These are phyloP conservation scores for Oenanthe oenanthe DNA, from an alignment of 2,113 vertebrate genomes.

Conservation along the genomic window DNA sequence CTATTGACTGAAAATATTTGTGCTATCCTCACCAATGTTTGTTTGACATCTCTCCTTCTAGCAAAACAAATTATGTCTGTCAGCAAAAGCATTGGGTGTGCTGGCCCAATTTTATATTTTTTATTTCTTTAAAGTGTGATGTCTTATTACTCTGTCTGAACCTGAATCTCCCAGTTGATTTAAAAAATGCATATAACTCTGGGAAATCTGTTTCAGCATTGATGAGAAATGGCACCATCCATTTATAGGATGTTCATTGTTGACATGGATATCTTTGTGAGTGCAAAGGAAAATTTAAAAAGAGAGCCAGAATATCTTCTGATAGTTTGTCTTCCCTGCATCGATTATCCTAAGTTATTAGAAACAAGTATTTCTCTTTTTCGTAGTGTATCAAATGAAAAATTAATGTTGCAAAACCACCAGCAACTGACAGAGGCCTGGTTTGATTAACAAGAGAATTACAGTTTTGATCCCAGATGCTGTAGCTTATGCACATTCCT, in stretches of 20 bases:
- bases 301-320: background rate
- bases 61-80: background rate
- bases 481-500: conserved; percentile 10
- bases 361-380: background rate
- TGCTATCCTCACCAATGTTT: background rate
- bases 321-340: background rate
- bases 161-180: background rate
- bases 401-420: background rate
- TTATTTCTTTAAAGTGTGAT: conserved; percentile 11
- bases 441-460: conserved; percentile 30
- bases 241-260: background rate
- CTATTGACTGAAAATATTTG: background rate
- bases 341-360: background rate
- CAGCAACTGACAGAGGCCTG: background rate
- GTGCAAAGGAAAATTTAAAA: background rate
- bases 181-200: background rate
- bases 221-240: background rate
- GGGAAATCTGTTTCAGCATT: background rate
- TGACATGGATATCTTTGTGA: background rate
- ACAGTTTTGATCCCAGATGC: background rate
- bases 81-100: background rate
- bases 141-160: background rate
- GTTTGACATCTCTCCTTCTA: background rate
- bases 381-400: background rate
- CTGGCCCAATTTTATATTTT: background rate